Conservation (phyloP, 2,113 vertebrate genomes). For the Gasterosteus nipponicus region DNA sequence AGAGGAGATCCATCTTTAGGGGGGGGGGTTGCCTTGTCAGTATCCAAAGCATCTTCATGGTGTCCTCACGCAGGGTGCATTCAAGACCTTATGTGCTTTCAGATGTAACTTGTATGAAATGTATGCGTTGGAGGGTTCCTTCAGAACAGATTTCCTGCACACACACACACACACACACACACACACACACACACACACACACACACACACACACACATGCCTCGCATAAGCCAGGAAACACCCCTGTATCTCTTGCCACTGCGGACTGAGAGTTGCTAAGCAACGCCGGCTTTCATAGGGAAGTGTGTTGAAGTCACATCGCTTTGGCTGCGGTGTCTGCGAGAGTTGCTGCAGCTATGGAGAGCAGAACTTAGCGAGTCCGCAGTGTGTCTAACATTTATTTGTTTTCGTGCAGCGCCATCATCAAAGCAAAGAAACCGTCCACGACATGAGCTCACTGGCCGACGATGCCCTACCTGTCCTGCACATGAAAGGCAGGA, state of each 20-base stretch:
- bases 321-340: constrained; percentile 56
- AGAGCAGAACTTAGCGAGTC: constrained; percentile 39
- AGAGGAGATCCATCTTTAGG: constrained; percentile 48
- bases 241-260: constrained; percentile 75
- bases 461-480: not conserved
- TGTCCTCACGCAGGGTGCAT: constrained; percentile 16
- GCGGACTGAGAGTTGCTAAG: constrained; percentile 75
- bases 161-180: constrained; percentile 30
- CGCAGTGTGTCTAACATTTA: constrained; percentile 18
- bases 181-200: constrained; percentile 36
- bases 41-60: constrained; percentile 3
- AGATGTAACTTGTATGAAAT: constrained; percentile 26
- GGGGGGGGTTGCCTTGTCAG: constrained; percentile 4
- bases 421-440: not conserved
- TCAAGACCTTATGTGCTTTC: constrained; percentile 7
- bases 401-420: not conserved
- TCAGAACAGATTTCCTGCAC: constrained; percentile 21
- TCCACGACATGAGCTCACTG: not conserved
- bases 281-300: constrained; percentile 71
- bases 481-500: not conserved
- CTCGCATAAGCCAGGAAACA: constrained; percentile 74
- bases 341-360: constrained; percentile 22
- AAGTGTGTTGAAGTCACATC: constrained; percentile 65
- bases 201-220: constrained; percentile 32
- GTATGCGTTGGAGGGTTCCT: constrained; percentile 18